Percentiles rank a stretch among this genome's conserved stretches.
Conservation (phyloP, 1,140 invertebrate species). For the Sminthurides bifidus region DNA sequence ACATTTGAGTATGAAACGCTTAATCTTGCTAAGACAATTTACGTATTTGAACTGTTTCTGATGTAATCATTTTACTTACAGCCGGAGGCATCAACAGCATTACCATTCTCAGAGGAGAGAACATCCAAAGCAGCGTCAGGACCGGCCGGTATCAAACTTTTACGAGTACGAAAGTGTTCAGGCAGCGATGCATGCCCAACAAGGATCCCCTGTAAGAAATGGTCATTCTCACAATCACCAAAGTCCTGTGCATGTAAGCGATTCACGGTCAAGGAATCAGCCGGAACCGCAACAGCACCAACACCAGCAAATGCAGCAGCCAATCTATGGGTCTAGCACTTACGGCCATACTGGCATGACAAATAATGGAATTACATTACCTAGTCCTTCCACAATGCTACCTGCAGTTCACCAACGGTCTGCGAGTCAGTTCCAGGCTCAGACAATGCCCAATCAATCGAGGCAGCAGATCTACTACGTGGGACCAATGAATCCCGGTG, state of each 20-base stretch:
- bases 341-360: conserved; percentile 6
- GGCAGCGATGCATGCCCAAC: conserved; percentile 38
- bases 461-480: conserved; percentile 36
- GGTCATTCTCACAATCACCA: conserved; percentile 33
- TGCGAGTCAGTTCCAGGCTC: conserved; percentile 25
- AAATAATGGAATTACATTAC: conserved; percentile 30
- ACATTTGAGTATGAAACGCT: too few species aligned
- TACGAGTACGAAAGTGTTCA: conserved; percentile 71
- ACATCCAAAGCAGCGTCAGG: conserved; percentile 44
- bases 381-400: conserved; percentile 25
- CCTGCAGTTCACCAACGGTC: conserved; percentile 18
- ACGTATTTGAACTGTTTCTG: neutral
- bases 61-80: conserved; percentile 33
- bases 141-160: conserved; percentile 62
- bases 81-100: conserved; percentile 52
- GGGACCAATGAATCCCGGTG: neutral
- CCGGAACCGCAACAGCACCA: conserved; percentile 34
- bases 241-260: too few species aligned
- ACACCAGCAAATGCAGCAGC: conserved; percentile 33
- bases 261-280: conserved; percentile 25
- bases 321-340: conserved; percentile 18
- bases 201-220: conserved; percentile 27
- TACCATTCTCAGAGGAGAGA: conserved; percentile 64
- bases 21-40: too few species aligned
- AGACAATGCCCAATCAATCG: conserved; percentile 36